Percentiles rank a stretch among this genome's conserved stretches.
These are phyloP conservation scores for Oxygymnocypris stewartii DNA, from an alignment of 2,113 vertebrate species.

Conservation along the genomic window DNA sequence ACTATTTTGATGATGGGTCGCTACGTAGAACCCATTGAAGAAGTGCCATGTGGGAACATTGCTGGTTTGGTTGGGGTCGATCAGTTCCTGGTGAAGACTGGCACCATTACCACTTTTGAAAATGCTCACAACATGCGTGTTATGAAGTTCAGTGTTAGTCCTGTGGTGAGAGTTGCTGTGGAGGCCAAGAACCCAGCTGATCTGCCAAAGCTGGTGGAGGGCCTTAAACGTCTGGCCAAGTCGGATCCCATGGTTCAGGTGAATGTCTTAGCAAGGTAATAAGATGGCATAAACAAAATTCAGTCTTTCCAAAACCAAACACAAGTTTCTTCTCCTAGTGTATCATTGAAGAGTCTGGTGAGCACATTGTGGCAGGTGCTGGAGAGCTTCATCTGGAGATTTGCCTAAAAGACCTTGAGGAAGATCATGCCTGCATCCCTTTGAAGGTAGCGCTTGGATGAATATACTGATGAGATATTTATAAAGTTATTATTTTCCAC, in stretches of 20 bases:
- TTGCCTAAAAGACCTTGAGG: slow-evolving; percentile 70
- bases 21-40: slow-evolving; percentile 73
- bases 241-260: slow-evolving; percentile 75
- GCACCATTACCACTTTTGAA: slow-evolving; percentile 70
- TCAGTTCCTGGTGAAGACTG: slow-evolving; percentile 71
- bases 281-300: background rate
- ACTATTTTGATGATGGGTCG: slow-evolving; percentile 74
- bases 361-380: slow-evolving; percentile 69
- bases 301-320: background rate
- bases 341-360: slow-evolving; percentile 68
- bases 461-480: background rate
- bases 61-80: slow-evolving; percentile 72
- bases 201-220: slow-evolving; percentile 73
- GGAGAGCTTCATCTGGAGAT: slow-evolving; percentile 72
- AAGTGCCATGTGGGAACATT: slow-evolving; percentile 73
- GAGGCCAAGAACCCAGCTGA: slow-evolving; percentile 72
- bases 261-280: background rate
- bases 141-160: slow-evolving; percentile 73
- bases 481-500: background rate
- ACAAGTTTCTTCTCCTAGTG: slow-evolving; percentile 48
- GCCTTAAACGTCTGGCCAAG: slow-evolving; percentile 71
- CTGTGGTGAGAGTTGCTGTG: slow-evolving; percentile 68
- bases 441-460: slow-evolving; percentile 60
- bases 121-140: slow-evolving; percentile 70
- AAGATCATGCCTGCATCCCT: slow-evolving; percentile 71